Conservation (phyloP, 37 sponge, comb jelly and placozoan species). For the Cliona cf. orientalis region DNA sequence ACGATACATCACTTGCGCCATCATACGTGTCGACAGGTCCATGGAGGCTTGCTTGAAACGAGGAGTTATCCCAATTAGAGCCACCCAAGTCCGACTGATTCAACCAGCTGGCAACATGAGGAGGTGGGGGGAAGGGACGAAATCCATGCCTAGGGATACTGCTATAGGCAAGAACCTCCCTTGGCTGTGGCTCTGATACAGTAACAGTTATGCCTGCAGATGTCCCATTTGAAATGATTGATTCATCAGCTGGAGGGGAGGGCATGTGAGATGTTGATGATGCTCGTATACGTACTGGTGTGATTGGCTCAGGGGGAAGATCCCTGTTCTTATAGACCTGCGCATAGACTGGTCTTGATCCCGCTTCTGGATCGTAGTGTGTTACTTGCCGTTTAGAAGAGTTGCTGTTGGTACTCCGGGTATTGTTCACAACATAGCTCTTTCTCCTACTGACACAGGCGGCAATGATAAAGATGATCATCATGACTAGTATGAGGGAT, state of each 20-base stretch:
- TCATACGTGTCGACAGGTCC: too few species aligned
- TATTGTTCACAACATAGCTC: background rate
- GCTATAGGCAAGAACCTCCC: conserved; percentile 35
- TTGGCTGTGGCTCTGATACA: conserved; percentile 3
- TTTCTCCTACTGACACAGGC: background rate
- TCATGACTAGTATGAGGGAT: background rate
- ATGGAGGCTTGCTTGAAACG: too few species aligned
- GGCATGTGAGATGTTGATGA: background rate
- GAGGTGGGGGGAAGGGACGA: conserved; percentile 37
- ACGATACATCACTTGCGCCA: too few species aligned
- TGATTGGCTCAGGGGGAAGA: background rate
- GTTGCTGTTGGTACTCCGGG: too few species aligned
- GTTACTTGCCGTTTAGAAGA: background rate
- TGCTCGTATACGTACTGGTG: background rate
- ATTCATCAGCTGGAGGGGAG: background rate
- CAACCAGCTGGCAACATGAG: background rate
- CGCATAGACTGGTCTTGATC: conserved; percentile 16
- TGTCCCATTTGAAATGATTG: background rate
- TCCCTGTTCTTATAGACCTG: background rate
- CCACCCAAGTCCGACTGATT: too few species aligned
- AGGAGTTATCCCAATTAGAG: too few species aligned
- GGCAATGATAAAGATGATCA: background rate
- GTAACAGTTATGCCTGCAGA: too few species aligned
- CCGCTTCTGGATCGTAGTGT: background rate
- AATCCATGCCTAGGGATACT: background rate